A percentile compares a stretch with the other conserved stretches of the same genome.
phyloP scores from a whole-genome alignment of 1,140 invertebrate genomes.

The Diplogasteroides magnus region DNA sequence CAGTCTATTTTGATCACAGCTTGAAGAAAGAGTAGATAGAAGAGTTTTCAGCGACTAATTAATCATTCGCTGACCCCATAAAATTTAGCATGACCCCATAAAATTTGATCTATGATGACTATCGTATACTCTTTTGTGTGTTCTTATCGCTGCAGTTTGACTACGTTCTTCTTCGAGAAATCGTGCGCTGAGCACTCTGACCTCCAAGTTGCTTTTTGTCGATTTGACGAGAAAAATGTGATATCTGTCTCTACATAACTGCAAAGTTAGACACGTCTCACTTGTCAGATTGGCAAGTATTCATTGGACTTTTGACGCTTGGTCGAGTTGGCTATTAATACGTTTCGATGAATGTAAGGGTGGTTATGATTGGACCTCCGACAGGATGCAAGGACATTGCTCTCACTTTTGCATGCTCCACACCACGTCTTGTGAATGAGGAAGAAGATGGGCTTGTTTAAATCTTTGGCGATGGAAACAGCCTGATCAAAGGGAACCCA shows the following conservation, averaged over 20 bases:
- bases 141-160: too few relatives aligned
- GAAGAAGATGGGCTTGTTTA: constrained; percentile 53
- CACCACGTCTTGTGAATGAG: constrained; percentile 55
- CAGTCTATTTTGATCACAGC: too few relatives aligned
- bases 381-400: not conserved
- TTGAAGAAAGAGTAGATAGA: too few relatives aligned
- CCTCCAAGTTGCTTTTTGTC: too few relatives aligned
- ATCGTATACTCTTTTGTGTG: too few relatives aligned
- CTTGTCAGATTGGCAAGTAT: not conserved
- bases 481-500: constrained; percentile 48
- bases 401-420: constrained; percentile 48
- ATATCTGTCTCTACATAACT: too few relatives aligned
- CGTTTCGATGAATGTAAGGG: too few relatives aligned
- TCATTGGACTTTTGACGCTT: constrained; percentile 2
- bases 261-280: constrained; percentile 10
- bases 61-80: not conserved
- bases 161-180: too few relatives aligned
- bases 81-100: too few relatives aligned
- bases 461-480: constrained; percentile 44
- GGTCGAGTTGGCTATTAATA: too few relatives aligned
- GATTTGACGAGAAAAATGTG: not conserved
- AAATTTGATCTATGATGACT: too few relatives aligned
- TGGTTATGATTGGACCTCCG: not conserved
- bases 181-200: too few relatives aligned
- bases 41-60: constrained; percentile 4